A percentile compares a stretch with the other conserved stretches of the same genome.
phyloP scores from a whole-genome alignment of 2,797 vertebrate species.

The Epinephelus coioides region DNA sequence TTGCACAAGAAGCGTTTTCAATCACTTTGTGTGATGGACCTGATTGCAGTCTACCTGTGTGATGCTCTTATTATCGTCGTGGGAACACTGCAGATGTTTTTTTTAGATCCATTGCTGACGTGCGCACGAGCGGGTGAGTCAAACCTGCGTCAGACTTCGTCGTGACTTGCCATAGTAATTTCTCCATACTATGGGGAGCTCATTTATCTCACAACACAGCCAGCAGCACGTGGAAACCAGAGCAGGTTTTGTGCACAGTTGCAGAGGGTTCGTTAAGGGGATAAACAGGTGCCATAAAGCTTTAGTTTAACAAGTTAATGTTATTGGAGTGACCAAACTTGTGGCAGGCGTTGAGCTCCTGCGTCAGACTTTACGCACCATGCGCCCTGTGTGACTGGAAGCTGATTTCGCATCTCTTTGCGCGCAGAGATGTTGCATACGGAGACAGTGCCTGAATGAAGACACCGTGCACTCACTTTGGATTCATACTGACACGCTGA shows the following conservation, averaged over 20 bases:
- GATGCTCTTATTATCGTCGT: constrained; percentile 19
- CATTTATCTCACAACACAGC: constrained; percentile 61
- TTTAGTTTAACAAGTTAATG: constrained; percentile 7
- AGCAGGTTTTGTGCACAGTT: constrained; percentile 4
- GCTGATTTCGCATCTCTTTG: constrained; percentile 63
- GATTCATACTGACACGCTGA: constrained; percentile 32
- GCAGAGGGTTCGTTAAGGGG: background rate
- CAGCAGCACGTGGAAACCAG: constrained; percentile 68
- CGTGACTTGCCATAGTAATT: constrained; percentile 85
- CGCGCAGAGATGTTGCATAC: constrained; percentile 70
- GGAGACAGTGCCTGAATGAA: constrained; percentile 67
- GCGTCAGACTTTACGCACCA: constrained; percentile 81
- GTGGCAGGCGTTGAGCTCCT: constrained; percentile 64
- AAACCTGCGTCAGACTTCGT: constrained; percentile 84
- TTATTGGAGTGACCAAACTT: constrained; percentile 40
- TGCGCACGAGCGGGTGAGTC: constrained; percentile 80
- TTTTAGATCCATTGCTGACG: constrained; percentile 76
- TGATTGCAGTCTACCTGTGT: constrained; percentile 39
- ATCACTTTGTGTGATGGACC: background rate
- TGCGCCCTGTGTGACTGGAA: constrained; percentile 58
- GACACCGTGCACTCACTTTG: constrained; percentile 22
- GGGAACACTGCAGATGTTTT: constrained; percentile 76
- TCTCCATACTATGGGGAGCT: constrained; percentile 32
- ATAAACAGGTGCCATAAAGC: background rate
- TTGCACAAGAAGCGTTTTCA: constrained; percentile 1